Evolutionary conservation across 2,797 vertebrate genomes (phyloP).

Genomic region (Rhinogobio ventralis): DNA sequence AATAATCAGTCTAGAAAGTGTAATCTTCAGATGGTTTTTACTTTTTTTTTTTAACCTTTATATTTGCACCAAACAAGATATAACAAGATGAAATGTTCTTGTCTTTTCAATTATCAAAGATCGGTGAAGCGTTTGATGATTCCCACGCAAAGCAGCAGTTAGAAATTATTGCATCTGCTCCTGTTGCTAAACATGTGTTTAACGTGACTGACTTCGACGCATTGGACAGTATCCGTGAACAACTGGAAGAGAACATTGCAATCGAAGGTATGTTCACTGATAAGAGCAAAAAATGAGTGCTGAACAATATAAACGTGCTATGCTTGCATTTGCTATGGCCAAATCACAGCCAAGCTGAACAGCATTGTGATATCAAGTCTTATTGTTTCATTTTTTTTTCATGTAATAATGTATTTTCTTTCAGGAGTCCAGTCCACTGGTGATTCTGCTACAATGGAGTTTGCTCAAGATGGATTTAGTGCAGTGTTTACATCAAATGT

Average conservation of each 20-base stretch:
- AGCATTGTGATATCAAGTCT: background rate
- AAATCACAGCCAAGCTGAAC: background rate
- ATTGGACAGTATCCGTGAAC: constrained; percentile 63
- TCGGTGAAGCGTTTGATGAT: constrained; percentile 27
- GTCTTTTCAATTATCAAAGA: constrained; percentile 57
- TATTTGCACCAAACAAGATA: background rate
- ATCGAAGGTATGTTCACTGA: constrained; percentile 72
- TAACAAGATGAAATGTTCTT: background rate
- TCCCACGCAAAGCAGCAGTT: fast-evolving
- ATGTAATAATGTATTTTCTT: background rate
- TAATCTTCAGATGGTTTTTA: background rate
- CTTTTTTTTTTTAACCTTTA: background rate
- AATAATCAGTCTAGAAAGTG: background rate
- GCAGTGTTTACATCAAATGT: constrained; percentile 58
- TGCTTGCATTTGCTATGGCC: background rate
- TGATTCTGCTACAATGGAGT: constrained; percentile 70
- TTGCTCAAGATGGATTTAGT: constrained; percentile 76
- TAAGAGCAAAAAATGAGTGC: background rate
- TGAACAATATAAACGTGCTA: background rate
- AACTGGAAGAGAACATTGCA: constrained; percentile 70
- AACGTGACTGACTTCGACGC: constrained; percentile 65
- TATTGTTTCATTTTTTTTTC: background rate
- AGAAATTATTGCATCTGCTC: constrained; percentile 65
- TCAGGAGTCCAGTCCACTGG: constrained; percentile 72
- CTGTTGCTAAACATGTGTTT: constrained; percentile 56